Base-by-base conservation (phyloP, 2,888 invertebrate species). In the Dryococelus australis region DNA sequence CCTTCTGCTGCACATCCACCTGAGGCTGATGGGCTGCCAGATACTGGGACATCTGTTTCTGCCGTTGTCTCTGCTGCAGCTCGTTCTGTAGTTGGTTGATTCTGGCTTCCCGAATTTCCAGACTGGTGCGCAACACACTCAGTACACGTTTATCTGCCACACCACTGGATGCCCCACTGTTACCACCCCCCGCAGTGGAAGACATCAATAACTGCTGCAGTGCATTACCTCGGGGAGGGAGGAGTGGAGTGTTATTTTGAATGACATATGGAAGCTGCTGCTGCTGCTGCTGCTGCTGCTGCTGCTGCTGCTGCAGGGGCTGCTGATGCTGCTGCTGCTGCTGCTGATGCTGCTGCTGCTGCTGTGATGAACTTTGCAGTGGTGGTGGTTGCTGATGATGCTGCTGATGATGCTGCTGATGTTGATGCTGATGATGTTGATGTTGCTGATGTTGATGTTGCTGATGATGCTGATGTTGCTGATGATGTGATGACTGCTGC, bases 121-220 rank as follows among this genome's bases (percentile, higher is more conserved):
- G 93, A 91, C 95, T 96, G 90, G 95, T 96, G 90, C 96, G 93
- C 86, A 96, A 92, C 90, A 96, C 94, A 91, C 95, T 95, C 88
- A 96, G 92, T n/a, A 96, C 95, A 89, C 95, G 93, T 91, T 96
- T 96, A 91, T 96, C 95, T n/a, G 95, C 95, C 65, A 95, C 87
- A 43, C 85, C 87, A 47, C 86, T 84, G 79, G 86, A 65, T 27
- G 53, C 35, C n/a, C 79, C 84, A 13, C 65, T 26, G 43, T 26
- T 85, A 13, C 35, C 28, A 13, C 43, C 35, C 91, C 91, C 79
- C 91, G 91, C 35, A 90, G 89, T 51, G 91, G 91, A 84, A 28
- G 10, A 83, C 43, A 65, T 86, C 27, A 86, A 43, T 4, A 81
- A 65, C 53, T 65, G 85, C 83, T 87, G 85, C 43, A 84, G n/a